A percentile compares a stretch with the other conserved stretches of the same genome.
These are phyloP conservation scores for Galago senegalensis DNA, from an alignment of 2,797 vertebrate species.

Conservation along the genomic window DNA sequence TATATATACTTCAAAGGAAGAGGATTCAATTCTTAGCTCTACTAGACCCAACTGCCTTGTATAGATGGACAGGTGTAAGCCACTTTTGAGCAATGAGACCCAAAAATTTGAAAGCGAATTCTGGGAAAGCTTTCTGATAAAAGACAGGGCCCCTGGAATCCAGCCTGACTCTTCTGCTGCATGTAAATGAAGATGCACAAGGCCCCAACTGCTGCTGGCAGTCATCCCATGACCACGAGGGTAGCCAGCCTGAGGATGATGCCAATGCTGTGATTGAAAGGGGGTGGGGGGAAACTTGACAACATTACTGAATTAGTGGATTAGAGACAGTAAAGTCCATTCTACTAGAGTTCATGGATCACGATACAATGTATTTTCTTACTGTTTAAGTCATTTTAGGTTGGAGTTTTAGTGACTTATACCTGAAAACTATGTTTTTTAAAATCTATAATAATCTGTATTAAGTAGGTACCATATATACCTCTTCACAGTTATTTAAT, in stretches of 20 bases:
- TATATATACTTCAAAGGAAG: neutral
- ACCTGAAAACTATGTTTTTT: neutral
- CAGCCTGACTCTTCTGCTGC: slow-evolving; percentile 57
- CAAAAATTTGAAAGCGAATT: neutral
- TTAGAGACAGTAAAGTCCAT: slow-evolving; percentile 16
- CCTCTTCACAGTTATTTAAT: neutral
- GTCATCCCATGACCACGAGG: slow-evolving; percentile 66
- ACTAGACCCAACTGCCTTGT: neutral
- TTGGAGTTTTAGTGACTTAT: slow-evolving; percentile 51
- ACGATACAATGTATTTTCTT: neutral
- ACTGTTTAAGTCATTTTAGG: slow-evolving; percentile 12
- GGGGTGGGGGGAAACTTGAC: neutral
- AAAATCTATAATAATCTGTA: slow-evolving; percentile 37
- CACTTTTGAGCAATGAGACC: slow-evolving; percentile 32
- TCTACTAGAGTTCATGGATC: neutral
- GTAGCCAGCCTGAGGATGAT: slow-evolving; percentile 53
- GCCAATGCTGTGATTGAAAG: slow-evolving; percentile 61
- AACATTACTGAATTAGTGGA: neutral
- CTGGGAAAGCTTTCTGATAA: slow-evolving; percentile 54
- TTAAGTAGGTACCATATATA: slow-evolving; percentile 45
- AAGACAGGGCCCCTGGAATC: slow-evolving; percentile 27
- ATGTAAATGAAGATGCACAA: slow-evolving; percentile 75
- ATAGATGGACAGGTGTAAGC: neutral
- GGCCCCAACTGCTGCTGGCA: slow-evolving; percentile 73
- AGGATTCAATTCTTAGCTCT: neutral